These are phyloP conservation scores for Hippocampus barbouri DNA, from an alignment of 2,113 vertebrate species.

Conservation along the genomic window DNA sequence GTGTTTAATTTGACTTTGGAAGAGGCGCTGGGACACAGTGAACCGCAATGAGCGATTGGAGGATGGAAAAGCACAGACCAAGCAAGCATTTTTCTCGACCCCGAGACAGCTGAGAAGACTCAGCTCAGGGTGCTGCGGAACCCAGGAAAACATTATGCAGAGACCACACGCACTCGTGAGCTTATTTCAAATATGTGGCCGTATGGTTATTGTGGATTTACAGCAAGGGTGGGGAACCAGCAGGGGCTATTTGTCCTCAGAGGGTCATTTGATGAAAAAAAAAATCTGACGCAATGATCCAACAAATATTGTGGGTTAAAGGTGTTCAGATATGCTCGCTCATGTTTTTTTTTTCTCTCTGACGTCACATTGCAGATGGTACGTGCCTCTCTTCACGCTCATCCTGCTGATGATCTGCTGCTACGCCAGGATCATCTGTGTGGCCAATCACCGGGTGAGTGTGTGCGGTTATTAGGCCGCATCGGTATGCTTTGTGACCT, in stretches of 20 bases:
- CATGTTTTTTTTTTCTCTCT: constrained; percentile 6
- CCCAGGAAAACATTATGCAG: constrained; percentile 1
- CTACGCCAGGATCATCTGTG: constrained; percentile 78
- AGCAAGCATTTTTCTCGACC: constrained; percentile 5
- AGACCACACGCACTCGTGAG: constrained; percentile 2
- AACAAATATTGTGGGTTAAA: background rate
- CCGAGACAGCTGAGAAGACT: constrained; percentile 7
- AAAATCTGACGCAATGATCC: background rate
- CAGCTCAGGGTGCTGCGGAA: constrained; percentile 4
- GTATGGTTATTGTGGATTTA: background rate
- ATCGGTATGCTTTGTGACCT: constrained; percentile 26
- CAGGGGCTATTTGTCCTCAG: background rate
- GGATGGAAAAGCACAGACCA: background rate
- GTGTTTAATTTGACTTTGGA: background rate
- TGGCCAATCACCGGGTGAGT: constrained; percentile 78
- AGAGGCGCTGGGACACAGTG: background rate
- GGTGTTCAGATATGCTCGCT: background rate
- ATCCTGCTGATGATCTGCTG: constrained; percentile 81
- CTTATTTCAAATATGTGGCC: constrained; percentile 8
- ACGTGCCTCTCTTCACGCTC: constrained; percentile 77
- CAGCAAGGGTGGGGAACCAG: constrained; percentile 1
- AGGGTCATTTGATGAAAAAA: background rate
- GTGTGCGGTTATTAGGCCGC: constrained; percentile 20
- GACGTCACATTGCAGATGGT: constrained; percentile 63
- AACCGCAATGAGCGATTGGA: background rate